Conservation (phyloP, 2,113 vertebrate genomes). For the Himantopus leucocephalus region DNA sequence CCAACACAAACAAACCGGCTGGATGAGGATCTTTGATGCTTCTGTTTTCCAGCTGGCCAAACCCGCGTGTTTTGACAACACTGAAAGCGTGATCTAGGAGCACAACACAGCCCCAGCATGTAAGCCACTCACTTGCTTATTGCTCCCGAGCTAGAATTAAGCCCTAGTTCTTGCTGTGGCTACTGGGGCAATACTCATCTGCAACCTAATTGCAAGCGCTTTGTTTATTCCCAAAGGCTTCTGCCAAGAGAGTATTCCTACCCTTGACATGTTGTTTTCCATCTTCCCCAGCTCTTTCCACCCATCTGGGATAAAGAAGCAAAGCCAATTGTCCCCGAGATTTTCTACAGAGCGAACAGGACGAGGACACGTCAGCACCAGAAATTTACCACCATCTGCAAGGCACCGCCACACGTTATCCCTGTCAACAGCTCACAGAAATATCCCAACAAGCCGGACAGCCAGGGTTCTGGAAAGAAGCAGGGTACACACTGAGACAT, state of each 20-base stretch:
- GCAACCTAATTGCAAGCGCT: background rate
- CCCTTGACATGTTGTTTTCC: background rate
- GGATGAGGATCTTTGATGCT: background rate
- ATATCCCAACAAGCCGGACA: background rate
- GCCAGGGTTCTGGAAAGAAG: background rate
- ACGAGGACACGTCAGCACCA: background rate
- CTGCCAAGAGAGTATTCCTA: background rate
- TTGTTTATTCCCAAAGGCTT: background rate
- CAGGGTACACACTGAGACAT: background rate
- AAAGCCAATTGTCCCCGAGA: background rate
- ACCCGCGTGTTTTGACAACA: background rate
- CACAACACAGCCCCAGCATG: background rate
- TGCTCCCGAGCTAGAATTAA: background rate
- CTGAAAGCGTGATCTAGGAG: background rate
- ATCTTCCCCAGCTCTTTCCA: background rate
- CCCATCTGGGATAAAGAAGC: background rate
- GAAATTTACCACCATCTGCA: background rate
- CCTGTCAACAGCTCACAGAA: background rate
- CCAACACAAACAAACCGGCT: background rate
- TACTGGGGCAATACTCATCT: background rate
- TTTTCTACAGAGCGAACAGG: background rate
- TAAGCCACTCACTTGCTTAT: background rate
- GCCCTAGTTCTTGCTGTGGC: background rate
- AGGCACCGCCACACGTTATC: background rate
- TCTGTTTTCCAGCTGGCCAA: slow-evolving; percentile 26